Percentiles rank a stretch among this genome's conserved stretches.
These are phyloP conservation scores for Montipora capitata DNA, from an alignment of 92 coral and sea anemone species.

Conservation along the genomic window DNA sequence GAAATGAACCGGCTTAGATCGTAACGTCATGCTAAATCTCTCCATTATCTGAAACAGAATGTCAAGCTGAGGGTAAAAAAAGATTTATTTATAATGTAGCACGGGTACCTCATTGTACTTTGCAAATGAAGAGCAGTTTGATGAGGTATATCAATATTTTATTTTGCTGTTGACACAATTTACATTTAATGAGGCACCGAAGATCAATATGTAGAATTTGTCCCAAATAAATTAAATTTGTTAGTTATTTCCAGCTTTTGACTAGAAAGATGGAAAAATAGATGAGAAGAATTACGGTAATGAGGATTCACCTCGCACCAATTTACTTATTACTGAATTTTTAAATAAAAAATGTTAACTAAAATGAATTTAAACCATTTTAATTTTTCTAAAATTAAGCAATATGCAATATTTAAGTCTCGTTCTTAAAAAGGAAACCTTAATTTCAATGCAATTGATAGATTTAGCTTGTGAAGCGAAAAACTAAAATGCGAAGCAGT, in stretches of 20 bases:
- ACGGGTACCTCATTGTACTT: neutral
- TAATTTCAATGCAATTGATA: too few species aligned
- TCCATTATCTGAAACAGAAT: too few species aligned
- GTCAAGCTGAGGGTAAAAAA: neutral
- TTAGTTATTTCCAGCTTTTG: constrained; percentile 1
- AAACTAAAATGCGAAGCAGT: too few species aligned
- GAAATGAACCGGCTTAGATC: too few species aligned
- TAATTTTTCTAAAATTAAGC: neutral
- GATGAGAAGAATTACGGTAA: neutral
- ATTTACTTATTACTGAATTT: neutral
- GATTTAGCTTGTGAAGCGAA: too few species aligned
- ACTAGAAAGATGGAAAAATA: neutral
- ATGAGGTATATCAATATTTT: constrained; percentile 29
- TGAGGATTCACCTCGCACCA: neutral
- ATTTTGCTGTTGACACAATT: neutral
- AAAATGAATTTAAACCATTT: neutral
- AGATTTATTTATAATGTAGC: neutral
- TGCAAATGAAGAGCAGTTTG: constrained; percentile 10
- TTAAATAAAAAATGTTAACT: too few species aligned
- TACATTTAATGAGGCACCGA: neutral
- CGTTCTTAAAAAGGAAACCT: neutral
- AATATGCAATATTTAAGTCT: neutral
- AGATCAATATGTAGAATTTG: neutral
- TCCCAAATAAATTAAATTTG: constrained; percentile 17
- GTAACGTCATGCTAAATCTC: neutral